Conservation (phyloP, 1,140 invertebrate genomes). For the Matsumurasca onukii region DNA sequence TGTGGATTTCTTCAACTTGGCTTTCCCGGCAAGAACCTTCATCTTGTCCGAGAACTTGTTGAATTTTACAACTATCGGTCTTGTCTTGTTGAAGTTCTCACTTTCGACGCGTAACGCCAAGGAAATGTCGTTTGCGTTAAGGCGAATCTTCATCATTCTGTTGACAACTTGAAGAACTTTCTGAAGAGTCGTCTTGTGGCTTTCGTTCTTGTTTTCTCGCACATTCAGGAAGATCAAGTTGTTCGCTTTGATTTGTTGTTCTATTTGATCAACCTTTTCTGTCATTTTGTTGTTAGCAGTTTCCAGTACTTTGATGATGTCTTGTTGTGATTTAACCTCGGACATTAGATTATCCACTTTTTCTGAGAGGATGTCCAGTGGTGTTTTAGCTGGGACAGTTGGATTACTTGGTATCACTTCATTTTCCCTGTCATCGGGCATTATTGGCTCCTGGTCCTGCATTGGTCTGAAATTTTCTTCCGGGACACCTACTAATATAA, state of each 20-base stretch:
- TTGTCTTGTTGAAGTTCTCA: not conserved
- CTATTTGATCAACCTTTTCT: not conserved
- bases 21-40: not conserved
- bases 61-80: not conserved
- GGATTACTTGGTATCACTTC: no score
- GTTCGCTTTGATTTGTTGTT: conserved; percentile 9
- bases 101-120: not conserved
- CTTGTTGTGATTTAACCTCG: not conserved
- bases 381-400: not conserved
- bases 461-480: no score
- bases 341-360: conserved; percentile 1
- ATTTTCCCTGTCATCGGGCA: no score
- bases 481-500: no score
- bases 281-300: not conserved
- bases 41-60: conserved; percentile 5
- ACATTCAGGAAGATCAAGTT: conserved; percentile 1
- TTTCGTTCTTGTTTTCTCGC: not conserved
- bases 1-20: not conserved
- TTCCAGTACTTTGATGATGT: not conserved
- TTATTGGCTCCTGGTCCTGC: no score
- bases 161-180: conserved; percentile 4
- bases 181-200: not conserved
- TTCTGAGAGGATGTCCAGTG: not conserved
- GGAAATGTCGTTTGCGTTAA: not conserved
- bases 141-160: not conserved